Conservation (phyloP, 2,797 vertebrate species). For the Parotocinclus haroldoi region DNA sequence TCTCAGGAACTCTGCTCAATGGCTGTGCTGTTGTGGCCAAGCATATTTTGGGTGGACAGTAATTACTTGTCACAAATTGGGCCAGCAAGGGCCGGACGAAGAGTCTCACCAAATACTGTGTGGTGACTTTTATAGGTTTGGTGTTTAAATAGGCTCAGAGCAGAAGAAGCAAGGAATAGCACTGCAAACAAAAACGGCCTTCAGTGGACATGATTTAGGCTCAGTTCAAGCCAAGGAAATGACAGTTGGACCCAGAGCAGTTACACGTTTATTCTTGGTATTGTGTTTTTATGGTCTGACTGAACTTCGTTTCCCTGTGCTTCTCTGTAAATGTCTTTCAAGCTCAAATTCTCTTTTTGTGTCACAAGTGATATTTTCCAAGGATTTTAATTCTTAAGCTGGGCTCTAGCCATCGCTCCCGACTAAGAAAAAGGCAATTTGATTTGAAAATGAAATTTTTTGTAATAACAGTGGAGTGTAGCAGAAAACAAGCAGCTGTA, state of each 20-base stretch:
- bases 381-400: background rate
- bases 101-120: slow-evolving; percentile 45
- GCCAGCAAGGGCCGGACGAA: slow-evolving; percentile 14
- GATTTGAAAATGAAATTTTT: background rate
- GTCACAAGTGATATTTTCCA: slow-evolving; percentile 1
- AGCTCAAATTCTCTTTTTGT: slow-evolving; percentile 22
- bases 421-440: background rate
- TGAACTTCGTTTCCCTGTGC: slow-evolving; percentile 36
- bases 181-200: slow-evolving; percentile 56
- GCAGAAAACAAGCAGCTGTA: background rate
- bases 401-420: background rate
- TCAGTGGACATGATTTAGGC: slow-evolving; percentile 49
- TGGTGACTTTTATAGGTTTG: slow-evolving; percentile 48
- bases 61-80: slow-evolving; percentile 28
- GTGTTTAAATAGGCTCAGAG: slow-evolving; percentile 60
- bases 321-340: slow-evolving; percentile 50
- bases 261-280: slow-evolving; percentile 47
- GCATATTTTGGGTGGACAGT: slow-evolving; percentile 32
- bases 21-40: slow-evolving; percentile 20
- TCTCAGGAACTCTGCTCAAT: slow-evolving; percentile 21
- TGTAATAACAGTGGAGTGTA: background rate
- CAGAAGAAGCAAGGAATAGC: slow-evolving; percentile 42
- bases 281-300: slow-evolving; percentile 47
- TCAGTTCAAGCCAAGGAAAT: slow-evolving; percentile 39
- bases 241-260: slow-evolving; percentile 40